A percentile compares a stretch with the other conserved stretches of the same genome.
Evolutionary conservation across 2,113 vertebrate genomes (phyloP).

Genomic region (Neolamprologus longior): DNA sequence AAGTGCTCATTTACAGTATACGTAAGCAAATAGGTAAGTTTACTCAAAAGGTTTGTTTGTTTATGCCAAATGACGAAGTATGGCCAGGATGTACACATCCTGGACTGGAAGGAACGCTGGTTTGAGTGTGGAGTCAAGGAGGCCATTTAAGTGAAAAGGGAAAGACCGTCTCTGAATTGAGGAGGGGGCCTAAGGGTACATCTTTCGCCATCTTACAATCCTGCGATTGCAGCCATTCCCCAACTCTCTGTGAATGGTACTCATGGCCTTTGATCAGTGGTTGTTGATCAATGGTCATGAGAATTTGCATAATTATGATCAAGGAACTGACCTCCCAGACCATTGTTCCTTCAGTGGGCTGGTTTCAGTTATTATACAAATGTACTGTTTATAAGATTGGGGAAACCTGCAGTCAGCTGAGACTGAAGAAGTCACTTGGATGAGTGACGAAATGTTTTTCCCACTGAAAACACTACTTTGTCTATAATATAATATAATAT

Average conservation of each 20-base stretch:
- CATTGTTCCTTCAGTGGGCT: background rate
- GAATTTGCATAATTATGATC: background rate
- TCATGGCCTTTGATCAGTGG: background rate
- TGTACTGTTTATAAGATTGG: background rate
- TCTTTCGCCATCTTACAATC: rapidly evolving
- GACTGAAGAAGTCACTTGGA: background rate
- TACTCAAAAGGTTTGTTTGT: background rate
- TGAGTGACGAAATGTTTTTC: rapidly evolving
- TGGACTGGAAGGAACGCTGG: rapidly evolving
- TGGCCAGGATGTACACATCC: background rate
- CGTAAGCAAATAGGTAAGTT: background rate
- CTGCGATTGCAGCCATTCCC: background rate
- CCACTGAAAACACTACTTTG: background rate
- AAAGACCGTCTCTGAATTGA: rapidly evolving
- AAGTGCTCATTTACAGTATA: background rate
- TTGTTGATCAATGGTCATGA: background rate
- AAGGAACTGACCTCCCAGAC: background rate
- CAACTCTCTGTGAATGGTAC: background rate
- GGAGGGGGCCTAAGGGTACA: background rate
- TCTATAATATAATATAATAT: background rate
- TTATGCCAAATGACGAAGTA: background rate
- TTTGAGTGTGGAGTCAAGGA: background rate
- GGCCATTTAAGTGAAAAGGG: background rate
- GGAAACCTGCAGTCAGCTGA: background rate
- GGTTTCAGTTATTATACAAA: background rate